Base-by-base conservation (phyloP, 2,113 vertebrate genomes). In the Aleadryas rufinucha region DNA sequence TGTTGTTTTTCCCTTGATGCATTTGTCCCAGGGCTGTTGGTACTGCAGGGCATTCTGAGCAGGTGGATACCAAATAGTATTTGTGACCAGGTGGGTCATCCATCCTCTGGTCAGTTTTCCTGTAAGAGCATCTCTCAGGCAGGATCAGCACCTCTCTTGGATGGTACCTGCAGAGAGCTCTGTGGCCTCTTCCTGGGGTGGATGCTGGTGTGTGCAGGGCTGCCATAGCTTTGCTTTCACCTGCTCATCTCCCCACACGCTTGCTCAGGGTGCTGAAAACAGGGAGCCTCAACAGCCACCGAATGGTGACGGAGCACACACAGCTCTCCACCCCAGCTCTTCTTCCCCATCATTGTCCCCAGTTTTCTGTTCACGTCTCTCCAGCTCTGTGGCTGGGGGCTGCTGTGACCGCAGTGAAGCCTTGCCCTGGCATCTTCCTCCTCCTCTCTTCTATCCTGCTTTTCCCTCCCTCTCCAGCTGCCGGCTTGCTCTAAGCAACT, bases 211-310 rank as follows among this genome's bases (percentile, higher is more conserved):
- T 8, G 1, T 82, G 12, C 50, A 66, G 60, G 5, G 14, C 68
- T 77, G 45, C 35, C 7, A 1, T 0, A 11, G 64, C 65, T 85
- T 65, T 44, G 47, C 64, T 90, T 88, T 47, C 28, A 27, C 15
- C 37, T 52, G 53, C 49, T 56, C 11, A 4, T 52, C 22, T 69
- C 33, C n/a, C 2, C 2, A 7, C 4, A 2, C 0, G 0, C 41
- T 56, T 35, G n/a, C 72, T 57, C 1, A 1, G 21, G 10, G 14
- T 61, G 37, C 41, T 3, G 6, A 65, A 61, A 61, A 45, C 9
- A 3, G 18, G 13, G 31, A 69, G 4, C 24, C 24, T 65, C 30
- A 84, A 21, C 15, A 1, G 10, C 23, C 11, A 3, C 37, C 0
- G 0, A 64, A 59, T 1, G 6, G 24, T 56, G 59, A 52, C 1